Base-by-base conservation (phyloP, 2,888 invertebrate species). In the Clanis bilineata region DNA sequence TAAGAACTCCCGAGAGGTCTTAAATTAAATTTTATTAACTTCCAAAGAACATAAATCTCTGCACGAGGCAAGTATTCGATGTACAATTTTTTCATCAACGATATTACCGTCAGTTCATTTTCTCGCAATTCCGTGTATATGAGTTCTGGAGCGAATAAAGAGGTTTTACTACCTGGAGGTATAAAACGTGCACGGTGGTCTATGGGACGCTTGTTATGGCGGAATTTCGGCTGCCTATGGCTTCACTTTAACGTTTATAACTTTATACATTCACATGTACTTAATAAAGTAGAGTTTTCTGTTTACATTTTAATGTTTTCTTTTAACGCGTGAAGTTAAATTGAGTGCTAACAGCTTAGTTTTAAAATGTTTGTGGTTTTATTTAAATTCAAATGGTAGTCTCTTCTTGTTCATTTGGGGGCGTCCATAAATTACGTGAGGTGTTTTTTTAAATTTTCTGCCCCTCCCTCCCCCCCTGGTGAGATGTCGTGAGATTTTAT, bases 161-260 rank as follows among this genome's bases (percentile, higher is more conserved):
- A 62, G 64, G 60, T 68, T 70, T 68, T 70, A 70, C 59, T 61
- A 58, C 61, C 23, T 23, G n/a, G 12, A 21, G 43, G 43, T 57
- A 41, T 57, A 57, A 56, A 43, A 57, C 22, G 28, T 36, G 36
- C 7, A 39, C n/a, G 41, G 28, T 12, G 43, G 32, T 47, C 56
- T 56, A 39, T 56, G 39, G 15, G 47, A 47, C 15, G 15, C 47
- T 28, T 28, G 18, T 18, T 32, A 28, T 15, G 25, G 47, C n/a
- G 15, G 2, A 32, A 45, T 25, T 0, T 18, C 32, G 51, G 9
- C 32, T 18, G n/a, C 10, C 10, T 3, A 12, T 25, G n/a, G 25
- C 25, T 25, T 25, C 15, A 22, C 12, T 3, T 44, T 28, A 25
- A 47, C 23, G n/a, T n/a, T n/a, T n/a, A 25, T 47, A 23, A 22